Evolutionary conservation across 2,888 invertebrate species (phyloP), one percentile per base, ranked within the genome.

Genomic region (Limnephilus auricula): DNA sequence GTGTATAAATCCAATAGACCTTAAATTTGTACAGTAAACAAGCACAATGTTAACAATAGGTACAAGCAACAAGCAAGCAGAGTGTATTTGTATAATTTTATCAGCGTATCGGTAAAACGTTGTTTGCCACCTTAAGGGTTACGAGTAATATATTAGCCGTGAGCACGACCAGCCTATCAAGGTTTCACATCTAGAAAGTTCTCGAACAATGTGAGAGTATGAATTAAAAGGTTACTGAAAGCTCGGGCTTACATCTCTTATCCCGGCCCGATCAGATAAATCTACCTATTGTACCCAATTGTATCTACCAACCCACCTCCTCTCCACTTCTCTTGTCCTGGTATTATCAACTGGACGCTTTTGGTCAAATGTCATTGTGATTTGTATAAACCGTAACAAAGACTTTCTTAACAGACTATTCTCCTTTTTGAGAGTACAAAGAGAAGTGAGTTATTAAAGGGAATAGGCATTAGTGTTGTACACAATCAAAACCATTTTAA

Each of bases 171-270:
- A 30, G 78, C 87, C 40, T 78, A 88, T 88, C 87, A 78, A 78
- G 32, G 79, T 78, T 88, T 87, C 65, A n/a, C 79, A 88, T 88
- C 87, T 88, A 88, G 87, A 88, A 88, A 88, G 87, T 88, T 88
- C 79, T 40, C 79, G 87, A 78, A 78, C 87, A 88, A 88, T 88
- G 87, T 88, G 65, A 32, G 78, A 34, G 87, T 88, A 78, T 78
- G 79, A 88, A 88, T 78, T 88, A 88, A 88, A 88, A 88, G 87
- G 87, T 78, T 88, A 88, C 78, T 34, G 87, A 88, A 88, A 88
- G 87, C 87, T 88, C 25, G 87, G 78, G 78, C 32, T 34, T 34
- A 12, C 65, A 37, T 31, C 37, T 85, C 87, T 88, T 88, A 88
- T 88, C 87, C 32, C 31, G 18, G 37, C 78, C 78, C 78, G 34